Evolutionary conservation across 2,888 invertebrate species (phyloP).

Genomic region (Trichogramma evanescens): DNA sequence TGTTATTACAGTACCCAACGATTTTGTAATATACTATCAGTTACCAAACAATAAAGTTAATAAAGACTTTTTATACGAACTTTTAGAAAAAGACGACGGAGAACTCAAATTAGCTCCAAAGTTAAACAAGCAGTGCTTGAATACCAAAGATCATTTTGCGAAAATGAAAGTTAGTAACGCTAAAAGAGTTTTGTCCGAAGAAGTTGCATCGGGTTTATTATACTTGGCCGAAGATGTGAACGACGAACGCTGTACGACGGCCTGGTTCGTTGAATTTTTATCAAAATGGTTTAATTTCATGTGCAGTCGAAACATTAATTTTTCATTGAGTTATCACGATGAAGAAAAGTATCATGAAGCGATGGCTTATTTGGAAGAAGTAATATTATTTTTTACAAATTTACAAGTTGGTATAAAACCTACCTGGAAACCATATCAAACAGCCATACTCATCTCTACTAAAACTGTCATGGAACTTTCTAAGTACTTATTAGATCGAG

Average conservation of each 20-base stretch:
- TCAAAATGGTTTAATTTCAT: background rate
- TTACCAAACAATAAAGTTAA: conserved; percentile 6
- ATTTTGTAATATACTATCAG: conserved; percentile 6
- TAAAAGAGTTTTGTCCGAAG: background rate
- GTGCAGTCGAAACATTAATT: background rate
- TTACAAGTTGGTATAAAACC: background rate
- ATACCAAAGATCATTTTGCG: conserved; percentile 7
- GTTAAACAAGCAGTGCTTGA: conserved; percentile 1
- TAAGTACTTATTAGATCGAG: background rate
- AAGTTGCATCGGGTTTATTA: background rate
- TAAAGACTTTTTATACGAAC: conserved; percentile 2
- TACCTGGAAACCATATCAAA: conserved; percentile 5
- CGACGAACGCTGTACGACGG: background rate
- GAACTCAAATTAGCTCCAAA: conserved; percentile 17
- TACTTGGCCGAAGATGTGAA: background rate
- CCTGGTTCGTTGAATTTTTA: background rate
- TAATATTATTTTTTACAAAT: background rate
- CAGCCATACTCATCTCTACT: background rate
- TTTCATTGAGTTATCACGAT: background rate
- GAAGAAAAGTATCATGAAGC: background rate
- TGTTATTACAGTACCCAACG: conserved; percentile 1
- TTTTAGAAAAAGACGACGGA: conserved; percentile 8
- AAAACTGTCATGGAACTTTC: conserved; percentile 1
- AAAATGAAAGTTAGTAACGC: conserved; percentile 17
- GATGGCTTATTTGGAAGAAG: background rate